A percentile compares a stretch with the other conserved stretches of the same genome.
phyloP scores from a whole-genome alignment of 2,113 vertebrate genomes.

The Oreochromis niloticus region DNA sequence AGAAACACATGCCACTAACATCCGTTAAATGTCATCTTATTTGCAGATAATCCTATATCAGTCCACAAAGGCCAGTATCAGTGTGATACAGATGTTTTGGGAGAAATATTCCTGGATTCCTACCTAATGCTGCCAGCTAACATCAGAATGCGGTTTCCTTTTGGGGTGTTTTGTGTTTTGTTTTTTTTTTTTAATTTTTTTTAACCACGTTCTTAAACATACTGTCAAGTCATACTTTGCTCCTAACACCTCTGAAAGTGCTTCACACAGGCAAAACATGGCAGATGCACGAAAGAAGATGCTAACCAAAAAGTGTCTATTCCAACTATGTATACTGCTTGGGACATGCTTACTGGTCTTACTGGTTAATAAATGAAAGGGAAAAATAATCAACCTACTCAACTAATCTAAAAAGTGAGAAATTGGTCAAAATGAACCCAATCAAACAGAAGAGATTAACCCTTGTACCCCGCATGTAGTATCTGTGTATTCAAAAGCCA shows the following conservation, averaged over 20 bases:
- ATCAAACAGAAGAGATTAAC: background rate
- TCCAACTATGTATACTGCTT: background rate
- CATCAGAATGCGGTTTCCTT: background rate
- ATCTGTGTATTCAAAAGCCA: background rate
- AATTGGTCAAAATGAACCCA: background rate
- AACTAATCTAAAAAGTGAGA: background rate
- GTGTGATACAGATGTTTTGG: background rate
- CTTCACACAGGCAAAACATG: background rate
- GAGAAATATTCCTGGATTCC: background rate
- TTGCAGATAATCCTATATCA: background rate
- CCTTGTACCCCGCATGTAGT: background rate
- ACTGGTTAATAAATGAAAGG: background rate
- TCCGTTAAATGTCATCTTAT: background rate
- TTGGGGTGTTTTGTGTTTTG: rapidly evolving
- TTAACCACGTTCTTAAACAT: background rate
- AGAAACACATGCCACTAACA: background rate
- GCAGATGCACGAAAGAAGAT: background rate
- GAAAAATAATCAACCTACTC: background rate
- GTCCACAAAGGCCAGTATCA: background rate
- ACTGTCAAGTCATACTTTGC: background rate
- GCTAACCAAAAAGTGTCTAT: background rate
- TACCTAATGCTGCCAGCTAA: background rate
- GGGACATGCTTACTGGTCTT: background rate
- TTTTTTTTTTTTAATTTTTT: too few species aligned
- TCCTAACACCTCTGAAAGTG: background rate